A percentile compares a stretch with the other conserved stretches of the same genome.
phyloP scores from a whole-genome alignment of 2,888 invertebrate genomes.

The Pristionchus japonicus region DNA sequence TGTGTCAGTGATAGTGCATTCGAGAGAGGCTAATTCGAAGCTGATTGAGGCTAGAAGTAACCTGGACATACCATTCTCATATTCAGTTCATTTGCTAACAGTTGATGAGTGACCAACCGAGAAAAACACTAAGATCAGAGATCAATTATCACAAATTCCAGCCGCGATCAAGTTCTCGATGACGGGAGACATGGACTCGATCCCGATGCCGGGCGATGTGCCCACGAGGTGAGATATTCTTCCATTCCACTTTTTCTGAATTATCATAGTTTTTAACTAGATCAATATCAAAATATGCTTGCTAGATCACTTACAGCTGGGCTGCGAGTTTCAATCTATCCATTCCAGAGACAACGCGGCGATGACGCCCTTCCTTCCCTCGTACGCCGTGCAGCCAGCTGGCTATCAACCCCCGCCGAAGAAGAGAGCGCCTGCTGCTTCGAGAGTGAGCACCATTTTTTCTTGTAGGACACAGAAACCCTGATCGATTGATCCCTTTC shows the following conservation, averaged over 20 bases:
- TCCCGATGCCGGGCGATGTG: constrained; percentile 61
- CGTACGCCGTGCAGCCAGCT: constrained; percentile 50
- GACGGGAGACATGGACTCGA: constrained; percentile 59
- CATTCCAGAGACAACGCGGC: constrained; percentile 51
- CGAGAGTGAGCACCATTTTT: neutral
- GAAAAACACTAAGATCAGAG: no score
- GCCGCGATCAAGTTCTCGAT: constrained; percentile 63
- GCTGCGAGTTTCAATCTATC: no score
- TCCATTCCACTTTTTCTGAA: neutral
- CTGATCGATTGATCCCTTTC: neutral
- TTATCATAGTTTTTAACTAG: no score
- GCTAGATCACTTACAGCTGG: no score
- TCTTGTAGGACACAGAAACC: no score
- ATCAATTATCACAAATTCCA: constrained; percentile 47
- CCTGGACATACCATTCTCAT: no score
- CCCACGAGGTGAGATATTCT: constrained; percentile 35
- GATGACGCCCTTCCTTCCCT: constrained; percentile 55
- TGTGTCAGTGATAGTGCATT: no score
- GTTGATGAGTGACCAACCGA: no score
- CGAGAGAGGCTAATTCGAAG: neutral
- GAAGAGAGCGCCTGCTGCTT: neutral
- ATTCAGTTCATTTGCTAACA: no score
- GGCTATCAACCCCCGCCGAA: constrained; percentile 27
- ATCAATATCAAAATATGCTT: no score
- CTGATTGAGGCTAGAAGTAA: no score